Conservation (phyloP, 1,140 invertebrate species). For the Goniozus legneri region DNA sequence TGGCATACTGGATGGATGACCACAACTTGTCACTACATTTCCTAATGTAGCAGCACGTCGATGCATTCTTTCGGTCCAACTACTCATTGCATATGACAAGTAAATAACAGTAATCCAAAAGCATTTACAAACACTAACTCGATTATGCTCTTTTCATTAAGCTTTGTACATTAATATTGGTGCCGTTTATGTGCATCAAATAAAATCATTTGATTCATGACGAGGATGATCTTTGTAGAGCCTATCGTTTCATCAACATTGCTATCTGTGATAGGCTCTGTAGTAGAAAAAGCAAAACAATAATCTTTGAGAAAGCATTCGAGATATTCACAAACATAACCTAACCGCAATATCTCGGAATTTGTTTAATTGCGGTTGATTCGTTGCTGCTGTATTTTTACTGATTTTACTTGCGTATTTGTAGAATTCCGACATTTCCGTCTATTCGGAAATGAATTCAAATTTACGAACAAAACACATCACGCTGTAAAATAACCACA, state of each 20-base stretch:
- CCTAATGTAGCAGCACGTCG: conserved; percentile 81
- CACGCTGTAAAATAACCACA: conserved; percentile 10
- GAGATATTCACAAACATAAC: conserved; percentile 4
- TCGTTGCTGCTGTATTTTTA: not conserved
- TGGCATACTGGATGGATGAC: conserved; percentile 63
- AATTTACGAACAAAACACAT: conserved; percentile 2
- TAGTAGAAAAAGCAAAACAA: not conserved
- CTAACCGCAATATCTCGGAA: conserved; percentile 6
- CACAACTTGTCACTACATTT: conserved; percentile 86
- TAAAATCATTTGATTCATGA: not conserved
- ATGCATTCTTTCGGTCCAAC: conserved; percentile 87
- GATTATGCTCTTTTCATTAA: not conserved
- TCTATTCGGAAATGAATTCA: no score
- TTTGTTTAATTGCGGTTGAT: not conserved
- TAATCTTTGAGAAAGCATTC: not conserved
- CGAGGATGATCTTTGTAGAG: not conserved
- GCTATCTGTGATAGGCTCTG: not conserved
- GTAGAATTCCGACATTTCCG: conserved; percentile 1
- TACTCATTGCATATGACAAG: conserved; percentile 64
- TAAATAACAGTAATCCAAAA: conserved; percentile 5
- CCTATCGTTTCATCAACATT: not conserved
- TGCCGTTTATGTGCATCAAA: not conserved
- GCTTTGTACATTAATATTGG: not conserved
- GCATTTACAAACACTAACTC: not conserved
- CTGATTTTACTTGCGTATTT: not conserved